Evolutionary conservation across 2,888 invertebrate species (phyloP).

Genomic region (Byasa hedistus): DNA sequence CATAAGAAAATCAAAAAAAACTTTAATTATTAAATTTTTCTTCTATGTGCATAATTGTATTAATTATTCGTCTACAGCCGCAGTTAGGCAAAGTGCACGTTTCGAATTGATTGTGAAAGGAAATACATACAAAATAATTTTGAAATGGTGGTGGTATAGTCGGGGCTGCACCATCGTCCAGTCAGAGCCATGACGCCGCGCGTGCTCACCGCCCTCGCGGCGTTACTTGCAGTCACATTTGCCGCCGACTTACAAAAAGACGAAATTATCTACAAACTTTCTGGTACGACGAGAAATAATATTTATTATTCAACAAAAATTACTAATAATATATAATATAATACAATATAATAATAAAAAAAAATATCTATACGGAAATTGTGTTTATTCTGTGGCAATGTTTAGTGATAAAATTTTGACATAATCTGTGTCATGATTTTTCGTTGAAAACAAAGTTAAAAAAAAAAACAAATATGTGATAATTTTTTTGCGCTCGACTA

Average conservation of each 20-base stretch:
- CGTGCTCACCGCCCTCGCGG: slow-evolving; percentile 29
- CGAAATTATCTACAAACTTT: slow-evolving; percentile 24
- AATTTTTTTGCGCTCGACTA: neutral
- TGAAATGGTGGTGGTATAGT: slow-evolving; percentile 16
- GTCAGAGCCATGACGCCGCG: slow-evolving; percentile 39
- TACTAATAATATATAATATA: neutral
- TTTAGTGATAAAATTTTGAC: slow-evolving; percentile 6
- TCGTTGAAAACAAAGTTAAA: neutral
- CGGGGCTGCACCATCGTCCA: slow-evolving; percentile 28
- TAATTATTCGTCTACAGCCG: neutral
- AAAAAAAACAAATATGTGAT: neutral
- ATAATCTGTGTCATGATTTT: neutral
- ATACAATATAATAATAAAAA: no score
- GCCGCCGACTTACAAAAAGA: slow-evolving; percentile 17
- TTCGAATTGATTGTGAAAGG: slow-evolving; percentile 28
- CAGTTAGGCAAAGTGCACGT: slow-evolving; percentile 2
- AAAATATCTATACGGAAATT: neutral
- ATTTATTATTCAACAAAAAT: neutral
- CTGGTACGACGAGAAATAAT: slow-evolving; percentile 22
- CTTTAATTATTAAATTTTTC: neutral
- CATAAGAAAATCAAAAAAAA: neutral
- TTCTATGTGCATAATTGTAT: neutral
- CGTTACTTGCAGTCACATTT: slow-evolving; percentile 28
- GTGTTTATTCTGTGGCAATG: slow-evolving; percentile 16
- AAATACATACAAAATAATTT: slow-evolving; percentile 14